Conservation (phyloP, 2,113 vertebrate genomes). For the Archilochus colubris region DNA sequence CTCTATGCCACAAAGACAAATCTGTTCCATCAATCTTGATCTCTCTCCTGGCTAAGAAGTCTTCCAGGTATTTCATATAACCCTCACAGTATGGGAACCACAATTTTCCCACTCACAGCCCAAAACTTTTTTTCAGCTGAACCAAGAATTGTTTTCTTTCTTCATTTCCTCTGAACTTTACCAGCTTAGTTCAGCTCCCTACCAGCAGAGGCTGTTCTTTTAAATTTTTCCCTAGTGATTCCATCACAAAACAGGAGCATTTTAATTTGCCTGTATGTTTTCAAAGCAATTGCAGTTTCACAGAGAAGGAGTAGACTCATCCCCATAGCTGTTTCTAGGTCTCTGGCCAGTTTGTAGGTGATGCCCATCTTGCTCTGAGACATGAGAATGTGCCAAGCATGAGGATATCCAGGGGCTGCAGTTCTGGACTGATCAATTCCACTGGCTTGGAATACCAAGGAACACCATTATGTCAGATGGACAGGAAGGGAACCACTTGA, state of each 20-base stretch:
- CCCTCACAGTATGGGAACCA: not conserved
- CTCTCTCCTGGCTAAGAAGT: not conserved
- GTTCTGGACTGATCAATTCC: not conserved
- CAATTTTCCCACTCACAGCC: not conserved
- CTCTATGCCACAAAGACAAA: not conserved
- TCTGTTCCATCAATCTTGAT: not conserved
- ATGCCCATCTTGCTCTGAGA: not conserved
- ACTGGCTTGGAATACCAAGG: not conserved
- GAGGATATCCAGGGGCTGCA: not conserved
- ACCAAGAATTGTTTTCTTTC: not conserved
- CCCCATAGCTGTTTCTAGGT: not conserved
- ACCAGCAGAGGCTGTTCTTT: not conserved
- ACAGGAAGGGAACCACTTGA: not conserved
- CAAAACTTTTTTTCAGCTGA: not conserved
- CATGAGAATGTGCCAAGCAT: not conserved
- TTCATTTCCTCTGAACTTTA: not conserved
- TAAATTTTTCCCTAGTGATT: not conserved
- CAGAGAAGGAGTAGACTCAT: not conserved
- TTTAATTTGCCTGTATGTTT: not conserved
- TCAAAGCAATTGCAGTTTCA: not conserved
- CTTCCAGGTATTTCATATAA: not conserved
- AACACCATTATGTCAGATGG: not conserved
- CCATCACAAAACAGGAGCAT: not conserved
- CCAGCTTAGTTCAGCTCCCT: not conserved
- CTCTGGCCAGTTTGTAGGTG: not conserved